Base-by-base conservation (phyloP, 1,140 invertebrate genomes). In the Conus betulinus region DNA sequence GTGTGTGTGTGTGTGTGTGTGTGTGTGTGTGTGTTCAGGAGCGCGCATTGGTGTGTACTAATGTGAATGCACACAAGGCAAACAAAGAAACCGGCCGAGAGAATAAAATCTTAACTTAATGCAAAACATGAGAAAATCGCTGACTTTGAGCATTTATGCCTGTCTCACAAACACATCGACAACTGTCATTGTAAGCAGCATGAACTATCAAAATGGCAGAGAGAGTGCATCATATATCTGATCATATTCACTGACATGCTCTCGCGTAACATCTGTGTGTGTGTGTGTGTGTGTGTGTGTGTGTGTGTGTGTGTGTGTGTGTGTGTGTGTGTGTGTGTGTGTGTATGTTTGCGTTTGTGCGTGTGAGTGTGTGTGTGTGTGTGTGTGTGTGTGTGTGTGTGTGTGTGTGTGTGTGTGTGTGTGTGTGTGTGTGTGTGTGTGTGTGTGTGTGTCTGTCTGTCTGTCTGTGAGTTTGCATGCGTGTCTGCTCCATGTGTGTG, bases 1-100 rank as follows among this genome's bases (percentile, higher is more conserved):
- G 78, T 81, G 78, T 81, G 78, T 81, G 78, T 81, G 78, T 81
- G 78, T 81, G 78, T 81, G 78, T 81, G 78, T 81, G 78, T 81
- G 27, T 81, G 78, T 81, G 78, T 81, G 78, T 81, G 78, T 81
- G 78, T 81, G 78, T 81, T 7, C 51, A 27, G 27, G 27, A 39
- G 78, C 51, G 27, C 52, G 78, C 51, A 39, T 39, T 39, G 39
- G 3, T 39, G 39, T 39, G 39, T 39, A 39, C 3, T 39, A 39
- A 39, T 39, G 39, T 39, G 39, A 39, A 39, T 39, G 39, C 39
- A 39, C 39, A 39, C 39, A 39, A 3, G 39, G 39, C 39, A 39
- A 39, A 39, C 39, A 39, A 39, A 39, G 39, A 39, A 39, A 39
- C 39, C 0, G 39, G 3, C 39, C 0, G 39, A 39, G 39, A 39